Base-by-base conservation (phyloP, 2,888 invertebrate species). In the Volucella zonaria region DNA sequence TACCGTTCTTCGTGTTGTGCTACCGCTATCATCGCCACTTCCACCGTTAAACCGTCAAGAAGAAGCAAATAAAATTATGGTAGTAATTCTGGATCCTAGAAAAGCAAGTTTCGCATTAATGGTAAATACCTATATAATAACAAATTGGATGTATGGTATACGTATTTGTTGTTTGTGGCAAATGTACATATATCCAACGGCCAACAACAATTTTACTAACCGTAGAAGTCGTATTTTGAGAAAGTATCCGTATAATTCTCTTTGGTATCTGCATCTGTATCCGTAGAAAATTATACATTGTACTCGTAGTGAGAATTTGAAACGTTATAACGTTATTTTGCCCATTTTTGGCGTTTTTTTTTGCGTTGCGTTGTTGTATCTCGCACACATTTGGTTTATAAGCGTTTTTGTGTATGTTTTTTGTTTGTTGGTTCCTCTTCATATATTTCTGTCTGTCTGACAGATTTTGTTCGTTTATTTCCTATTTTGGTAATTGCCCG, bases 1-100 rank as follows among this genome's bases (percentile, higher is more conserved):
- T 42, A 23, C 40, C 45, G 14, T 23, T 23, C 18, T 23, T 23
- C 18, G 18, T 23, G 18, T 23, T 23, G 18, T 23, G 2, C 18
- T 23, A 23, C 18, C 18, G 18, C 18, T 23, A 23, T 23, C 18
- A 23, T 23, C 18, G 2, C 18, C 18, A 23, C 18, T 23, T 23
- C 47, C 45, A 68, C 62, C 62, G 59, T 47, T 76, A 66, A 81
- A 40, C 64, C 64, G 70, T 66, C 81, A 67, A 67, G 61, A 67
- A 73, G 56, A 54, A 67, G 49, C 78, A 82, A 82, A 74, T 64
- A 78, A 74, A 82, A 78, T 83, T 74, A 83, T 75, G 78, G 74
- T 64, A 68, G 78, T 70, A 74, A 82, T 82, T 78, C 52, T 78
- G 79, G 79, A 82, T 82, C 78, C 78, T 82, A 74, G 82, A 64